phyloP scores from a whole-genome alignment of 1,140 invertebrate species.

The Lordiphosa mommai region DNA sequence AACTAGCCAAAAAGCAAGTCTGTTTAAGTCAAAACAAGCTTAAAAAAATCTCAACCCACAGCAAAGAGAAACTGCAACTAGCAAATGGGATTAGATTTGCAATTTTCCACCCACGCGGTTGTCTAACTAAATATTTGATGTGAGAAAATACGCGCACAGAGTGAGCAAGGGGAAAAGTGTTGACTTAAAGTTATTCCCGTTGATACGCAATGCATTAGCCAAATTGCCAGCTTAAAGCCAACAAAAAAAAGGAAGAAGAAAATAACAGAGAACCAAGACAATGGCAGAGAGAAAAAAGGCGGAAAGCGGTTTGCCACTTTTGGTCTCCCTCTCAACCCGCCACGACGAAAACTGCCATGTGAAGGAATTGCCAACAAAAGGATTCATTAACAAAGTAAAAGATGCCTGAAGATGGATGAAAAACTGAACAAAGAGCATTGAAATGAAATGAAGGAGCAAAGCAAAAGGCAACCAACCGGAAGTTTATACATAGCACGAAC shows the following conservation, averaged over 20 bases:
- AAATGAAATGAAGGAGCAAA: slow-evolving; percentile 5
- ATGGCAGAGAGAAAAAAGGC: neutral
- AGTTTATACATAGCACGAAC: slow-evolving; percentile 36
- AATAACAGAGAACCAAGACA: slow-evolving; percentile 10
- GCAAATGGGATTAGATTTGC: slow-evolving; percentile 13
- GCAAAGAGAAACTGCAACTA: slow-evolving; percentile 9
- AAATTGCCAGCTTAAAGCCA: slow-evolving; percentile 10
- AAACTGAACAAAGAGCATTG: slow-evolving; percentile 22
- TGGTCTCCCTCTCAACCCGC: neutral
- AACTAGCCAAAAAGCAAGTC: neutral
- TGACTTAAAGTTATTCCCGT: slow-evolving; percentile 19
- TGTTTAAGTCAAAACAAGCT: neutral
- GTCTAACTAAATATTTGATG: slow-evolving; percentile 47
- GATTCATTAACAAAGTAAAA: slow-evolving; percentile 76
- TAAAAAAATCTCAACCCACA: neutral
- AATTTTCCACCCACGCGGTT: slow-evolving; percentile 11
- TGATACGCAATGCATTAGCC: slow-evolving; percentile 21
- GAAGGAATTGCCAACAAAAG: slow-evolving; percentile 66
- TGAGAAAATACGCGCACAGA: slow-evolving; percentile 39
- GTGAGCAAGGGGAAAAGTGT: slow-evolving; percentile 5
- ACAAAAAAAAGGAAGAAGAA: slow-evolving; percentile 10
- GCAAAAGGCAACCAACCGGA: slow-evolving; percentile 43
- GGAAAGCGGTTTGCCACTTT: slow-evolving; percentile 9
- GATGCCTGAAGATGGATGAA: slow-evolving; percentile 22
- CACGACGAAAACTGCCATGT: slow-evolving; percentile 25